phyloP scores from a whole-genome alignment of 1,140 invertebrate genomes.

The Delia radicum region DNA sequence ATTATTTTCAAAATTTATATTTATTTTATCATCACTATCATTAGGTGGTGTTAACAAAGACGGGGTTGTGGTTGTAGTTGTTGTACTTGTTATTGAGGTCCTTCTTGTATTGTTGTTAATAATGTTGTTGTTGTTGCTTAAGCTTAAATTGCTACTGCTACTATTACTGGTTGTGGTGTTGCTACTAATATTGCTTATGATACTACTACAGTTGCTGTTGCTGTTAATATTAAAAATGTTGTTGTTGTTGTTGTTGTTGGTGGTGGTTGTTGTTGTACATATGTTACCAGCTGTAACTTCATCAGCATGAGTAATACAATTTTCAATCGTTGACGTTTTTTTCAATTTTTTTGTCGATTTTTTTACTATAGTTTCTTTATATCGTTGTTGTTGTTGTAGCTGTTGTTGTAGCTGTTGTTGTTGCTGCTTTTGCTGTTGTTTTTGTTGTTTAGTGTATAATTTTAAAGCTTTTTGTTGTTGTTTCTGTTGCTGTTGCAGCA shows the following conservation, averaged over 20 bases:
- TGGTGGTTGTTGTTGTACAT: neutral
- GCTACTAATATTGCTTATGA: neutral
- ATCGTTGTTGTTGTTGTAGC: neutral
- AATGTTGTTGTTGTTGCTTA: no score
- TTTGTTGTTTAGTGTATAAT: neutral
- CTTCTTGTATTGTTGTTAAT: no score
- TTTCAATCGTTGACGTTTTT: neutral
- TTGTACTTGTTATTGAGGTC: neutral
- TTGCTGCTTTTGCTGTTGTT: neutral
- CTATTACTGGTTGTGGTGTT: neutral
- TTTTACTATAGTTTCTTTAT: neutral
- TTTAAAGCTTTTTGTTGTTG: neutral
- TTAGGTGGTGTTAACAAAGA: no score
- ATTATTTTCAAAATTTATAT: constrained; percentile 18
- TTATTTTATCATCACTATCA: neutral
- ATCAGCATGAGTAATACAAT: constrained; percentile 3
- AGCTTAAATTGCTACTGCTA: neutral
- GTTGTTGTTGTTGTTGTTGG: constrained; percentile 3
- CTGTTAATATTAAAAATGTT: neutral
- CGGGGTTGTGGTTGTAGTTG: neutral
- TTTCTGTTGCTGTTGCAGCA: neutral
- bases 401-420: neutral
- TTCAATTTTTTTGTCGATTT: neutral
- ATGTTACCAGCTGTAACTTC: neutral
- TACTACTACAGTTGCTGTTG: constrained; percentile 10